Conservation (phyloP, 2,888 invertebrate genomes). For the Elysia crispata region DNA sequence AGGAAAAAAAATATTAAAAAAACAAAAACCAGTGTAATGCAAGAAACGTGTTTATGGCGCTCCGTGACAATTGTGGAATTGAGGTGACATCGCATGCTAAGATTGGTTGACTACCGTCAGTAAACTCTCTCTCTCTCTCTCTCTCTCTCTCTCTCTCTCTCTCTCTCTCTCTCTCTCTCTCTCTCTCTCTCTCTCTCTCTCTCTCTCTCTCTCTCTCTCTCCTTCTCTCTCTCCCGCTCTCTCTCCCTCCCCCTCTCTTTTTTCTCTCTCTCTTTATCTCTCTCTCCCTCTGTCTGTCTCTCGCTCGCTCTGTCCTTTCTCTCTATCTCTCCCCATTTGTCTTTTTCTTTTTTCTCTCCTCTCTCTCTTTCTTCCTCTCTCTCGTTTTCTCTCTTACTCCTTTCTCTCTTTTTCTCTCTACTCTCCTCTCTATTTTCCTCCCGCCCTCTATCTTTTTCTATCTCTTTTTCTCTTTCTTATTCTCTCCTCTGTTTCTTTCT, state of each 20-base stretch:
- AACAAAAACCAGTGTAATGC: no score
- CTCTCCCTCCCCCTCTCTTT: no score
- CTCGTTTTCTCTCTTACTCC: not conserved
- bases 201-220: no score
- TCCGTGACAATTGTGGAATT: no score
- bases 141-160: conserved; percentile 47
- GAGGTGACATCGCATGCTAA: not conserved
- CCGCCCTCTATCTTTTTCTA: conserved; percentile 2
- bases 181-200: conserved; percentile 25
- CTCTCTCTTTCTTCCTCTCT: not conserved
- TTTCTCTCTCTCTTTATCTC: no score
- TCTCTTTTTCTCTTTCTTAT: conserved; percentile 12
- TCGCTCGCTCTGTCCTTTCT: not conserved
- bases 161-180: conserved; percentile 42
- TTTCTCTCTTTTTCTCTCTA: conserved; percentile 18
- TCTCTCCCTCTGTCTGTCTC: conserved; percentile 25
- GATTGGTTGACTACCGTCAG: conserved; percentile 1
- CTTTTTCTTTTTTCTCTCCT: conserved; percentile 16
- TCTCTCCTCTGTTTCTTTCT: conserved; percentile 13
- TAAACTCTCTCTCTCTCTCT: no score
- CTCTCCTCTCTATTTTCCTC: not conserved
- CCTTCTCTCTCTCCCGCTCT: no score
- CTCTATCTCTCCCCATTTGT: not conserved
- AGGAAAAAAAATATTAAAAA: no score
- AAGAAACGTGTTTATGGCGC: no score